Evolutionary conservation across 92 coral and sea anemone genomes (phyloP).

Genomic region (Epizoanthus stellaris): DNA sequence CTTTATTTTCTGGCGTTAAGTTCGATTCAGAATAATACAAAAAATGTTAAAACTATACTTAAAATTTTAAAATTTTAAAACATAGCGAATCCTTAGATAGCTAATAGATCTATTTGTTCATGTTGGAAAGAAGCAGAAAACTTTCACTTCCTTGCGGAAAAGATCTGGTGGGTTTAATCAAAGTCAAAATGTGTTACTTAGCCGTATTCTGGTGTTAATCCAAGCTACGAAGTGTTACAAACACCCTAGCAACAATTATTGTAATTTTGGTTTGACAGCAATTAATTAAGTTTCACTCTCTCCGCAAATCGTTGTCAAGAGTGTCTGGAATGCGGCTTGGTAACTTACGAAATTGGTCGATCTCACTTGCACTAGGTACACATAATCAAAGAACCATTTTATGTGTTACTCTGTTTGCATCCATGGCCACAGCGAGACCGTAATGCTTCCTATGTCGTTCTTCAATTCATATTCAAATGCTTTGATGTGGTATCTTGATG

Average conservation of each 20-base stretch:
- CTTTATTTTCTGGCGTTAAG: no score
- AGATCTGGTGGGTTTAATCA: neutral
- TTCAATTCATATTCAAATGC: no score
- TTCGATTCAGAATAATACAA: no score
- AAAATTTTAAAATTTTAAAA: no score
- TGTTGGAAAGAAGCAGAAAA: neutral
- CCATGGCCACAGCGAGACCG: neutral
- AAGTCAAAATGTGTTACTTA: neutral
- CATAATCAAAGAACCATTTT: slow-evolving; percentile 14
- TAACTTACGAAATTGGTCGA: neutral
- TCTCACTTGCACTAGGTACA: slow-evolving; percentile 1
- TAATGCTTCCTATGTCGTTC: no score
- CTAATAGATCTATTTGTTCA: no score
- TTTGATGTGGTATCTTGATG: no score
- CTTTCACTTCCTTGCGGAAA: neutral
- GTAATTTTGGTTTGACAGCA: slow-evolving; percentile 3
- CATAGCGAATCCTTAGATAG: no score
- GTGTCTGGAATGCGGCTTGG: neutral
- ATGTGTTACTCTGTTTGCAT: neutral
- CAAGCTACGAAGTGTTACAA: neutral
- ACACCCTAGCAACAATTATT: neutral
- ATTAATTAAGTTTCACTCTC: neutral
- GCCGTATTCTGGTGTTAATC: neutral
- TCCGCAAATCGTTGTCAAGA: slow-evolving; percentile 3
- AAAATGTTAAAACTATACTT: no score